Percentiles rank a stretch among this genome's conserved stretches.
phyloP scores from a whole-genome alignment of 1,140 invertebrate species.

The Drosophila novamexicana region DNA sequence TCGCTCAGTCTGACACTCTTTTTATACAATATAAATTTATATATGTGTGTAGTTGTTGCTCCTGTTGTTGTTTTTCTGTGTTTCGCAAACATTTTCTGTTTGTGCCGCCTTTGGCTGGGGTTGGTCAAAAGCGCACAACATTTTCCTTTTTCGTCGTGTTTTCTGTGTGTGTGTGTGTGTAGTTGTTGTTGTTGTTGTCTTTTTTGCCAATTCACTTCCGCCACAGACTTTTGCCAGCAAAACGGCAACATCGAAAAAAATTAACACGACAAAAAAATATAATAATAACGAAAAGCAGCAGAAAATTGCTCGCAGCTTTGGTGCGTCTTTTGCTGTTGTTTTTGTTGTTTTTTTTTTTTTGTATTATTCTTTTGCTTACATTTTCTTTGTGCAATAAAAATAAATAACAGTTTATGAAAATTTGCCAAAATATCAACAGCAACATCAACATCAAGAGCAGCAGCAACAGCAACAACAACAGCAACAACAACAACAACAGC shows the following conservation, averaged over 20 bases:
- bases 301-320: constrained; percentile 71
- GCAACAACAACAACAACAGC: constrained; percentile 11
- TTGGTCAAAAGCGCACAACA: constrained; percentile 73
- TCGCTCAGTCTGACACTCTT: constrained; percentile 44
- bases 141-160: constrained; percentile 49
- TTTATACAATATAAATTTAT: constrained; percentile 32
- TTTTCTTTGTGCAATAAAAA: constrained; percentile 78
- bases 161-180: neutral
- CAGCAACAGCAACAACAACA: constrained; percentile 1
- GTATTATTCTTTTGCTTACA: constrained; percentile 36
- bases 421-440: constrained; percentile 76
- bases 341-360: neutral
- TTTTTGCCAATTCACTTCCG: constrained; percentile 79
- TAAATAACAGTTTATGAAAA: constrained; percentile 83
- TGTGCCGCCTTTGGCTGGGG: constrained; percentile 40
- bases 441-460: constrained; percentile 33
- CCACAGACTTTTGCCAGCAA: constrained; percentile 54
- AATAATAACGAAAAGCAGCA: constrained; percentile 57
- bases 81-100: constrained; percentile 71
- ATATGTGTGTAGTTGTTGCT: neutral
- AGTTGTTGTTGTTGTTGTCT: constrained; percentile 39
- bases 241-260: constrained; percentile 37
- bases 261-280: constrained; percentile 36
- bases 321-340: constrained; percentile 23
- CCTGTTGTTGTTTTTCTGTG: constrained; percentile 39